These are phyloP conservation scores for Andrena marginata DNA, from an alignment of 2,888 invertebrate species.

Conservation along the genomic window DNA sequence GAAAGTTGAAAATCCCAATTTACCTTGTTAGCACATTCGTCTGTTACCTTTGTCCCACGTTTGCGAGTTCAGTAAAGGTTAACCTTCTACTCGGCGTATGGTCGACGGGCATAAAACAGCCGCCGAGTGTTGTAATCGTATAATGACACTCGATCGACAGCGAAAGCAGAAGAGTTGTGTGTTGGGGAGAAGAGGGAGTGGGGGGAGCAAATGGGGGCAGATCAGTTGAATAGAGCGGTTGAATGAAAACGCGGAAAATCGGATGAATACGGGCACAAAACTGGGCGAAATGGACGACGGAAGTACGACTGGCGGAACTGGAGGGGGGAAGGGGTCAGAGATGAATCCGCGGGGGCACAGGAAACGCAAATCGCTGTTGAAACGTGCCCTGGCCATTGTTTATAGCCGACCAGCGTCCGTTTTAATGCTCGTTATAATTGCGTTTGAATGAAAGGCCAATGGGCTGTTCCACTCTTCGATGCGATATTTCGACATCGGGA, in stretches of 20 bases:
- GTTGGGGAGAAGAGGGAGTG: no score
- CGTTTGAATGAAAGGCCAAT: constrained; percentile 37
- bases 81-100: constrained; percentile 3
- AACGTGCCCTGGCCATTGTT: constrained; percentile 41
- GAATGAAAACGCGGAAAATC: constrained; percentile 23
- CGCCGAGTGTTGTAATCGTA: constrained; percentile 23
- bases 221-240: constrained; percentile 21
- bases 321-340: constrained; percentile 1
- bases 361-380: constrained; percentile 33
- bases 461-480: constrained; percentile 38
- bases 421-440: constrained; percentile 53
- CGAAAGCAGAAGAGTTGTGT: no score
- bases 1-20: no score
- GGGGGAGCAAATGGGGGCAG: not conserved
- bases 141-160: constrained; percentile 35
- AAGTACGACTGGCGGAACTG: not conserved
- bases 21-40: no score
- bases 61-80: no score
- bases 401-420: constrained; percentile 39
- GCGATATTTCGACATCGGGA: constrained; percentile 49
- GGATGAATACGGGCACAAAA: constrained; percentile 9
- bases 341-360: constrained; percentile 20
- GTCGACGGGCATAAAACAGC: constrained; percentile 16
- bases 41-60: no score
- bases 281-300: constrained; percentile 18